Base-by-base conservation (phyloP, 2,797 vertebrate species). In the Decapterus maruadsi region DNA sequence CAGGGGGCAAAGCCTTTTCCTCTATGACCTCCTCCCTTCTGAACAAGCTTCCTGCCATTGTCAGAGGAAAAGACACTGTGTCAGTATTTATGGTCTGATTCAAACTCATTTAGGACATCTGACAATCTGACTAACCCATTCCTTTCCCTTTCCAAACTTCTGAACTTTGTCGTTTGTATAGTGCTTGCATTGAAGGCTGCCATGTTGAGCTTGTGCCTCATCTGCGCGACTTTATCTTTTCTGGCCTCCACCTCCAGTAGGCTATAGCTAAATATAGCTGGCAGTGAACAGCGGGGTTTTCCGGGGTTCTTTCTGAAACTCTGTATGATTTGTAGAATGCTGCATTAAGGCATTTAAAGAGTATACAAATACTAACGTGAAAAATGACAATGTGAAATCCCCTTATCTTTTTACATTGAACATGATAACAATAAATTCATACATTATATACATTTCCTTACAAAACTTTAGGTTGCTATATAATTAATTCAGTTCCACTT, bases 41-140 rank as follows among this genome's bases (percentile, higher is more conserved):
- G 86, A 88, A 89, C 84, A 70, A 91, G 90, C 75, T 92, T 92
- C 90, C 88, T 86, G 87, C 84, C 82, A 85, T 92, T 90, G 91
- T 91, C 75, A 59, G 26, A 51, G 67, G 50, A 72, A 62, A 78
- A 65, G 77, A 88, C 81, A 81, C 75, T 75, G 67, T 78, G 78
- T 80, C 72, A 79, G 63, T 86, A 75, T 85, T 86, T 82, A 84
- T 55, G 45, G 66, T 58, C 67, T 22, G 36, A 79, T 50, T 72
- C 69, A 75, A 68, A 59, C 80, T 69, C 63, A 76, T 69, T 60
- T 53, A 66, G 62, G 58, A 56, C 59, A 55, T 58, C 29, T 84
- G 58, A 69, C 62, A 75, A 56, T 40, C 63, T 42, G 66, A 60
- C 43, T 55, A 34, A 56, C 29, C 11, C 54, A 19, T 54, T 43